phyloP scores from a whole-genome alignment of 2,888 invertebrate genomes.

The Drosophila borealis region DNA sequence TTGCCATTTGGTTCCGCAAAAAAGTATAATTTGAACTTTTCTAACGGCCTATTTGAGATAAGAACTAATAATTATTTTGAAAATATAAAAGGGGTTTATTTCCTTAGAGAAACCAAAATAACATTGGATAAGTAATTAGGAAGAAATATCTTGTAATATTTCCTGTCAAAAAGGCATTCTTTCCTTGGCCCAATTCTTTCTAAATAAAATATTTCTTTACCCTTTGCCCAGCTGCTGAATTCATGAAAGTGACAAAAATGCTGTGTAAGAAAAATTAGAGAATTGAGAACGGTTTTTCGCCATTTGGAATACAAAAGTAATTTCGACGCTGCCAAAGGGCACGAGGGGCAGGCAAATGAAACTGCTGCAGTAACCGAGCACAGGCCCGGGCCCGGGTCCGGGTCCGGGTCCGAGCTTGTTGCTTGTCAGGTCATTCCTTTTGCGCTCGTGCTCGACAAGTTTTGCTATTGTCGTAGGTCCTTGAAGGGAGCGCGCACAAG shows the following conservation, averaged over 20 bases:
- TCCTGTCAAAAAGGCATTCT: no score
- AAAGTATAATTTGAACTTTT: no score
- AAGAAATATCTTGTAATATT: no score
- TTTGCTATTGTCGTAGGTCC: conserved; percentile 78
- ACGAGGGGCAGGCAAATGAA: conserved; percentile 19
- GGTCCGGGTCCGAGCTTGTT: conserved; percentile 33
- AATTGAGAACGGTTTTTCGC: conserved; percentile 27
- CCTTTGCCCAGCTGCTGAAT: neutral
- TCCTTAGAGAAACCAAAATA: no score
- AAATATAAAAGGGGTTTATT: no score
- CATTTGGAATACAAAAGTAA: conserved; percentile 45
- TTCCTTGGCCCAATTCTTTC: neutral
- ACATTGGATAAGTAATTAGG: no score
- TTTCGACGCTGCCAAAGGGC: conserved; percentile 39
- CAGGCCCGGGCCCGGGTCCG: neutral
- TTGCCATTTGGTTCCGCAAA: neutral
- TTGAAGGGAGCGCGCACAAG: conserved; percentile 52
- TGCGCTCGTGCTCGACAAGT: conserved; percentile 53
- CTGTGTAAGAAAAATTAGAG: conserved; percentile 11
- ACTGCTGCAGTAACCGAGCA: conserved; percentile 4
- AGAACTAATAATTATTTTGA: no score
- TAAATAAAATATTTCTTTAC: neutral
- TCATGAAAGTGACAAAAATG: conserved; percentile 13
- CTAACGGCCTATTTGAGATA: no score
- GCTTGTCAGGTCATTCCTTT: conserved; percentile 61